Conservation (phyloP, 2,797 vertebrate species). For the Mus minutoides region DNA sequence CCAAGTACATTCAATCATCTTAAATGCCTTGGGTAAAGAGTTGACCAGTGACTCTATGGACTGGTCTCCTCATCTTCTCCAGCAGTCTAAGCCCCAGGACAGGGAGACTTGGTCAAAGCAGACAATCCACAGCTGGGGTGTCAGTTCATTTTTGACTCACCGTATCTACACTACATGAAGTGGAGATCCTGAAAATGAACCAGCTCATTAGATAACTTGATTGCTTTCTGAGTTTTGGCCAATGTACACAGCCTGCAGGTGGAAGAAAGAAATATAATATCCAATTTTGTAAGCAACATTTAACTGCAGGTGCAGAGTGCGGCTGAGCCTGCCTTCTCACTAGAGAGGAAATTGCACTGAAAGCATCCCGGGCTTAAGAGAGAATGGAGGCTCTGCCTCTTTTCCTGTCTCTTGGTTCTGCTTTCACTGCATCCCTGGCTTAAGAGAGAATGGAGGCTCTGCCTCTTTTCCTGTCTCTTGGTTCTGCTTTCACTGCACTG, state of each 20-base stretch:
- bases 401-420: neutral
- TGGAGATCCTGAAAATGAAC: neutral
- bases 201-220: neutral
- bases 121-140: neutral
- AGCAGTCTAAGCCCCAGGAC: neutral
- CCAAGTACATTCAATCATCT: slow-evolving; percentile 7
- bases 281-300: slow-evolving; percentile 9
- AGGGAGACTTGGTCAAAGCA: neutral
- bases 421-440: neutral
- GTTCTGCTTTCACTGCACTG: neutral
- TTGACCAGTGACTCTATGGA: neutral
- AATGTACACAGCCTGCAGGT: neutral
- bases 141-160: slow-evolving; percentile 22
- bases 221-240: slow-evolving; percentile 25
- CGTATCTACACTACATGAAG: neutral
- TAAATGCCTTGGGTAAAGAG: neutral
- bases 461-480: neutral
- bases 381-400: neutral
- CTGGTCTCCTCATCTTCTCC: neutral
- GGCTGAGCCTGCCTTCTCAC: slow-evolving; percentile 41
- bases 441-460: too few species aligned
- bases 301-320: neutral
- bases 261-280: neutral
- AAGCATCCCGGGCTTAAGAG: neutral
- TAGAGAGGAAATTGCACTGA: neutral